Evolutionary conservation across 2,113 vertebrate species (phyloP), one percentile per base, ranked within the genome.

Genomic region (Stomatorhinus ivindoensis): DNA sequence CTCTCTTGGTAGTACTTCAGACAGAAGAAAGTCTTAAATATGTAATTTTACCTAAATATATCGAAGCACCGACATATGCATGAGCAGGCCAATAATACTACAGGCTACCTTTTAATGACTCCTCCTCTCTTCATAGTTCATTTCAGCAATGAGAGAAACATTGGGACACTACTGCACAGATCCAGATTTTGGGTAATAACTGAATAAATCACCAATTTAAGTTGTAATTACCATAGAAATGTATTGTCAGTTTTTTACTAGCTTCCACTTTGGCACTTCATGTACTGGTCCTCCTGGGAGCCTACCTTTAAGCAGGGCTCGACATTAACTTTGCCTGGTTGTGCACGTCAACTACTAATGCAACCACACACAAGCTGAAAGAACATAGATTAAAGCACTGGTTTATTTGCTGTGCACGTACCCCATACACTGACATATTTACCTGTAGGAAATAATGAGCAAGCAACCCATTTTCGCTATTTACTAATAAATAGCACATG

Each of bases 21-120:
- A 55, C 88, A 83, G 48, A 19, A 89, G 47, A 53, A 53, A 55
- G 48, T 83, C 48, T 82, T 89, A 89, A 89, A 89, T 83, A 89
- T 80, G 73, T 83, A 82, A 89, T 53, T 89, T 53, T 89, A 89
- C 88, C 82, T 83, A 84, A 55, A 84, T 84, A 85, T 50, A 89
- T 3, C 1, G 47, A 88, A 39, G 46, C 88, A 84, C 83, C 35
- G n/a, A 89, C 53, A 48, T 80, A 58, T 85, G 73, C 61, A 50
- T 42, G 88, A 76, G 50, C 76, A 83, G 48, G 19, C 0, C 35
- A 89, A 83, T 24, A 76, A 1, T 47, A 85, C 80, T 50, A 85
- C 21, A 51, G 46, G 15, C 31, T 39, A 39, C 42, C 65, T 88
- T 76, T 42, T 9, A 58, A 4, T 27, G 17, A 83, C 4, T 87